Evolutionary conservation across 2,797 vertebrate species (phyloP).

Genomic region (Hoplostethus mediterraneus): DNA sequence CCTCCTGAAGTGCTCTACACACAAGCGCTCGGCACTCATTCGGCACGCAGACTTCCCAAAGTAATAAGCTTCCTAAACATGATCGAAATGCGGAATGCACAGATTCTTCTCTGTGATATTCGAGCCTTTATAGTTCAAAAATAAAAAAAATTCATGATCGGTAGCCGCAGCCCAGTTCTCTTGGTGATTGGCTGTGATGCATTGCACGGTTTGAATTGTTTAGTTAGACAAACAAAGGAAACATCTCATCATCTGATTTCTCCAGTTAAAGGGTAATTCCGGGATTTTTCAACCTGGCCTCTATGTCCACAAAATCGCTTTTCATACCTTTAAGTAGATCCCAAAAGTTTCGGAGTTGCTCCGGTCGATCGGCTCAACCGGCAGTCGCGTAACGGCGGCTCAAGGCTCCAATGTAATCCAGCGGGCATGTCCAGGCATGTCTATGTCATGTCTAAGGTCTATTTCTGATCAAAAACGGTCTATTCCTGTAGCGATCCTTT

Average conservation of each 20-base stretch:
- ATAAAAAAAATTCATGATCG: slow-evolving; percentile 38
- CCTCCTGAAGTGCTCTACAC: slow-evolving; percentile 66
- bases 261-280: no score
- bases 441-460: no score
- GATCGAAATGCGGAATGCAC: slow-evolving; percentile 41
- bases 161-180: not conserved
- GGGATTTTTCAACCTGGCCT: no score
- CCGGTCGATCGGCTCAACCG: no score
- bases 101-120: slow-evolving; percentile 28
- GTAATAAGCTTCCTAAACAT: slow-evolving; percentile 44
- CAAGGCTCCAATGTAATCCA: no score
- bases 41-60: slow-evolving; percentile 39
- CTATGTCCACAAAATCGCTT: no score
- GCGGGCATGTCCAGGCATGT: no score
- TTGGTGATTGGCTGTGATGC: not conserved
- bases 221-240: not conserved
- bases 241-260: not conserved
- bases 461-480: no score
- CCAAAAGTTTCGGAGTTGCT: no score
- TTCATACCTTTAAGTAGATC: no score
- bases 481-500: no score
- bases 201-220: not conserved
- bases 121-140: slow-evolving; percentile 2
- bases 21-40: slow-evolving; percentile 43
- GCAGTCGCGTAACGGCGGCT: no score